phyloP scores from a whole-genome alignment of 2,888 invertebrate species.

The Sericinus montela region DNA sequence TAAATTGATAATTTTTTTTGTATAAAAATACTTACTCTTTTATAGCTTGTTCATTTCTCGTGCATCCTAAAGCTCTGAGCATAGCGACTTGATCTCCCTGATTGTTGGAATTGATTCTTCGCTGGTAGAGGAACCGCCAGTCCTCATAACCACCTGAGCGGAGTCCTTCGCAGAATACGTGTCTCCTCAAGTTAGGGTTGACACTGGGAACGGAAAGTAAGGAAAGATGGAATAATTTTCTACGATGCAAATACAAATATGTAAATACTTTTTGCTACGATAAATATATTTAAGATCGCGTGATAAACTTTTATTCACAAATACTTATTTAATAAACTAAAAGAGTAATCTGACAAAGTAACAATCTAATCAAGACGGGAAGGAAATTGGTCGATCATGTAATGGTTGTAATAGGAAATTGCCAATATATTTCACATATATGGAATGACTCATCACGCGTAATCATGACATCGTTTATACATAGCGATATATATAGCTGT shows the following conservation, averaged over 20 bases:
- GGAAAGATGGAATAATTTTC: too few relatives aligned
- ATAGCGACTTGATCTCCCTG: constrained; percentile 65
- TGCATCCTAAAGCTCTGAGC: constrained; percentile 72
- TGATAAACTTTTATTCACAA: constrained; percentile 22
- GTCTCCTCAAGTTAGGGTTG: constrained; percentile 79
- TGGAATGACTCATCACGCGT: too few relatives aligned
- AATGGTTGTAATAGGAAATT: not conserved
- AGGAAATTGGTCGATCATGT: constrained; percentile 31
- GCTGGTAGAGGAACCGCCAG: constrained; percentile 77
- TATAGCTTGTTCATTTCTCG: constrained; percentile 47
- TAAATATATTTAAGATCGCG: too few relatives aligned
- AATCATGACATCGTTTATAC: too few relatives aligned
- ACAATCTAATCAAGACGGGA: constrained; percentile 13
- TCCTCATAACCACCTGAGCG: constrained; percentile 76
- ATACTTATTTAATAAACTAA: constrained; percentile 21
- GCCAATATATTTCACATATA: not conserved
- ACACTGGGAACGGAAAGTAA: constrained; percentile 44
- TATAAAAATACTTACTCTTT: constrained; percentile 46
- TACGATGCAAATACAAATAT: too few relatives aligned
- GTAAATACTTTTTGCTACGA: too few relatives aligned
- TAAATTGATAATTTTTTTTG: too few relatives aligned
- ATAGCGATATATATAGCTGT: too few relatives aligned
- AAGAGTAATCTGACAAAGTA: constrained; percentile 22
- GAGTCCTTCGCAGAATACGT: constrained; percentile 83
- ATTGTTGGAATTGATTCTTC: constrained; percentile 51